Base-by-base conservation (phyloP, 2,888 invertebrate genomes). In the Cantharis lateralis region DNA sequence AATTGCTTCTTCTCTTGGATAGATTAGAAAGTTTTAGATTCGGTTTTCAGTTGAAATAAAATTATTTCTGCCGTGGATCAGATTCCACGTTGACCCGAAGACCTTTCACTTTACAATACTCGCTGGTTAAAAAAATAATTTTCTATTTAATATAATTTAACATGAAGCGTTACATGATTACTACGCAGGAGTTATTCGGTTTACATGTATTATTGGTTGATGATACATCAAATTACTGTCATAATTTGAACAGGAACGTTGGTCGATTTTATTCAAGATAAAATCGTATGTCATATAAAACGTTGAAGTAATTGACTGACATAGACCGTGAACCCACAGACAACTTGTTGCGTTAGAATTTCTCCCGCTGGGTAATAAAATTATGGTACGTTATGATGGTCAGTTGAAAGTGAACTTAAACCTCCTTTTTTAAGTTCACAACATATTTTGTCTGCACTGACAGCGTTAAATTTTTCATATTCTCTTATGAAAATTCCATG, bases 291-390 rank as follows among this genome's bases (percentile, higher is more conserved):
- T 66, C 15, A 24, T 66, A 20, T 2, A 68, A 73, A 72, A 72
- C 16, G 71, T 72, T 75, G 68, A 28, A 62, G 69, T 48, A 48
- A 48, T 48, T 48, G 48, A 48, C 48, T 64, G 74, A 70, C 74
- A 64, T 62, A 68, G 75, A 62, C 75, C 77, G 68, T 77, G 77
- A 77, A 77, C 77, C 20, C 64, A 32, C 16, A 72, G 72, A 70
- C 48, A 28, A 62, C 72, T 68, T 72, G 24, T 72, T 48, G 48
- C 48, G n/a, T 48, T 48, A 48, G 48, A 48, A 48, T n/a, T 48
- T 48, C 5, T 48, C 48, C n/a, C 48, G 48, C 48, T 48, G 48
- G 48, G 48, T 48, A 48, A 48, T 48, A 48, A 48, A 48, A 48
- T 48, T 48, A 48, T 48, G 48, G 48, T 48, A 48, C 48, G 48